Conservation (phyloP, 2,797 vertebrate species). For the Xenentodon cancila region DNA sequence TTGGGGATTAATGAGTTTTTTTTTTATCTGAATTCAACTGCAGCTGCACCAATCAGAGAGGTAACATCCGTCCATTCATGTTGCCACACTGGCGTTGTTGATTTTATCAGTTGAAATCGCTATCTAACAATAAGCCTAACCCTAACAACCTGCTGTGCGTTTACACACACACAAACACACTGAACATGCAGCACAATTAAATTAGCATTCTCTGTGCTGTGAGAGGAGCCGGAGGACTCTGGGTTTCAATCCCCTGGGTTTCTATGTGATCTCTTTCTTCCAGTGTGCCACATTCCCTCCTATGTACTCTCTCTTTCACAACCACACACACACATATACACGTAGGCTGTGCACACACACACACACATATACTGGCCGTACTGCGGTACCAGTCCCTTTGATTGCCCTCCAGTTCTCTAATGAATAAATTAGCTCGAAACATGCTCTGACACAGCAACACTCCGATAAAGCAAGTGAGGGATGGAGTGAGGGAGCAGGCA, state of each 20-base stretch:
- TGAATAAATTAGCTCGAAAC: conserved; percentile 68
- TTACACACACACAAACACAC: conserved; percentile 9
- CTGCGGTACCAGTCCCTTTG: conserved; percentile 54
- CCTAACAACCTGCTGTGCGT: too few species aligned
- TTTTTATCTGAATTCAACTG: too few species aligned
- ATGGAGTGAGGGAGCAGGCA: conserved; percentile 33
- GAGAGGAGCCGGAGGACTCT: conserved; percentile 44
- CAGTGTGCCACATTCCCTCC: conserved; percentile 32
- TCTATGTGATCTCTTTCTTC: conserved; percentile 56
- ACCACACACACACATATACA: neutral
- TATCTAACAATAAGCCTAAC: neutral
- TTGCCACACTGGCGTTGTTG: conserved; percentile 25
- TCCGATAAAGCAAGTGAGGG: conserved; percentile 55
- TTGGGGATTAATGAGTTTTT: too few species aligned
- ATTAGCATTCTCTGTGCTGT: conserved; percentile 42
- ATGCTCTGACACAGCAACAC: conserved; percentile 65
- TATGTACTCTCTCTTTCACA: conserved; percentile 5
- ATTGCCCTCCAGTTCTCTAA: conserved; percentile 66
- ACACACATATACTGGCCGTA: conserved; percentile 18
- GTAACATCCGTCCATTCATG: conserved; percentile 12
- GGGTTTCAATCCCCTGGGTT: conserved; percentile 44
- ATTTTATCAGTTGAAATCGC: conserved; percentile 19
- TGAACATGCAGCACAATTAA: conserved; percentile 20
- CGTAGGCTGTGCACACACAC: neutral
- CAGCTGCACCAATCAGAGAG: neutral